A percentile compares a stretch with the other conserved stretches of the same genome.
phyloP scores from a whole-genome alignment of 2,888 invertebrate species.

The Pheosia gnoma region DNA sequence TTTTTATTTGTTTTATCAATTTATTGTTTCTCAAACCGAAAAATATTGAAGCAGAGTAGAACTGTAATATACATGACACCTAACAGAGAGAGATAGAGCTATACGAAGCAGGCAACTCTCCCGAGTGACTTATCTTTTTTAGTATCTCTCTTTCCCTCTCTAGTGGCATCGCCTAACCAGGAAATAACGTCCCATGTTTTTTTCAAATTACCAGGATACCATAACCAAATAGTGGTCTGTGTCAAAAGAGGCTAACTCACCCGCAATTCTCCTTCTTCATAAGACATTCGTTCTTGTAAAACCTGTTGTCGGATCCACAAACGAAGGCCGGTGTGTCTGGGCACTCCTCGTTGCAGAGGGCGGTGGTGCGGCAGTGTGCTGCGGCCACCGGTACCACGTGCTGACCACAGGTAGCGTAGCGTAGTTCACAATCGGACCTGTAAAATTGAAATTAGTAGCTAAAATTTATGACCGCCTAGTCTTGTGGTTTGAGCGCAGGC shows the following conservation, averaged over 20 bases:
- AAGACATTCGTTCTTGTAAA: constrained; percentile 95
- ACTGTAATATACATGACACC: too few species aligned
- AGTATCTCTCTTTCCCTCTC: too few species aligned
- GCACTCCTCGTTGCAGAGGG: constrained; percentile 90
- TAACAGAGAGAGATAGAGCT: background rate
- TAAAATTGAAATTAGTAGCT: background rate
- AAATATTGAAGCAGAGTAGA: too few species aligned
- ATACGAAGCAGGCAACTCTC: background rate
- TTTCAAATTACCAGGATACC: background rate
- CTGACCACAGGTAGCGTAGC: constrained; percentile 92
- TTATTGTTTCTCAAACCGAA: background rate
- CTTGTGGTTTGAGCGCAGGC: background rate
- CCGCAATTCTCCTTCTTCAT: constrained; percentile 96
- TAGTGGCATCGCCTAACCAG: too few species aligned
- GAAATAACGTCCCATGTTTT: background rate
- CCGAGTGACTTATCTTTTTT: too few species aligned
- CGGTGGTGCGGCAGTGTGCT: constrained; percentile 93
- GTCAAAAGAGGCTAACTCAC: constrained; percentile 61
- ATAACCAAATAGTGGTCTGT: background rate
- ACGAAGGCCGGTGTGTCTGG: constrained; percentile 90
- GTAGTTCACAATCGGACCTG: constrained; percentile 93
- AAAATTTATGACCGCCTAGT: too few species aligned
- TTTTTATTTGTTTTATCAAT: background rate
- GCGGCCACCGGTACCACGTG: constrained; percentile 93
- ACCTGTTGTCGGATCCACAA: constrained; percentile 95